These are phyloP conservation scores for Andrena chrysosceles DNA, from an alignment of 2,888 invertebrate species.

Conservation along the genomic window DNA sequence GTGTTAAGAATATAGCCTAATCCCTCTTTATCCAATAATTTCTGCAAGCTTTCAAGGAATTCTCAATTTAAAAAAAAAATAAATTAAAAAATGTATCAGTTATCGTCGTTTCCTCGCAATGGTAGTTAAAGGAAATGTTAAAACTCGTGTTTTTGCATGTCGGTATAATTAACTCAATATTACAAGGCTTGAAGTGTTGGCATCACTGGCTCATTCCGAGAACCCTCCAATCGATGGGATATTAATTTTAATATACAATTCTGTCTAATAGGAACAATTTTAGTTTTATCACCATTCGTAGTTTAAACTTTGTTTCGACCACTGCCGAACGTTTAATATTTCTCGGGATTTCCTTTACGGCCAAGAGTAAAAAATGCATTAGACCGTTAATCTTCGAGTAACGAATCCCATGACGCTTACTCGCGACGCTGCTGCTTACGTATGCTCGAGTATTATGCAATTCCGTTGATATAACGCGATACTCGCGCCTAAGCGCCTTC, in stretches of 20 bases:
- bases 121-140: too few species aligned
- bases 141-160: too few species aligned
- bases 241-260: too few species aligned
- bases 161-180: too few species aligned
- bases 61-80: not conserved
- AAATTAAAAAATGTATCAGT: too few species aligned
- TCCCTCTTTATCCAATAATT: not conserved
- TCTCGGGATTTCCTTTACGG: not conserved
- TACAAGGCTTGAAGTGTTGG: too few species aligned
- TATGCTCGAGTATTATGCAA: constrained; percentile 10
- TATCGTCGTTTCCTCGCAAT: too few species aligned
- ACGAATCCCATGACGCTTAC: not conserved
- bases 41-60: not conserved
- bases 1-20: not conserved
- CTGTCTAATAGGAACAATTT: not conserved
- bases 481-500: not conserved
- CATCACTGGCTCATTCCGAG: too few species aligned
- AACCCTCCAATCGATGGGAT: too few species aligned
- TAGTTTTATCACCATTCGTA: not conserved
- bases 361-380: not conserved
- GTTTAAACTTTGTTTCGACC: not conserved
- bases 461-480: constrained; percentile 19
- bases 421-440: not conserved
- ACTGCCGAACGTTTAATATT: too few species aligned
- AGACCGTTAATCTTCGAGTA: not conserved